Evolutionary conservation across 2,113 vertebrate species (phyloP), one percentile per base, ranked within the genome.

Genomic region (Hemichromis elongatus): DNA sequence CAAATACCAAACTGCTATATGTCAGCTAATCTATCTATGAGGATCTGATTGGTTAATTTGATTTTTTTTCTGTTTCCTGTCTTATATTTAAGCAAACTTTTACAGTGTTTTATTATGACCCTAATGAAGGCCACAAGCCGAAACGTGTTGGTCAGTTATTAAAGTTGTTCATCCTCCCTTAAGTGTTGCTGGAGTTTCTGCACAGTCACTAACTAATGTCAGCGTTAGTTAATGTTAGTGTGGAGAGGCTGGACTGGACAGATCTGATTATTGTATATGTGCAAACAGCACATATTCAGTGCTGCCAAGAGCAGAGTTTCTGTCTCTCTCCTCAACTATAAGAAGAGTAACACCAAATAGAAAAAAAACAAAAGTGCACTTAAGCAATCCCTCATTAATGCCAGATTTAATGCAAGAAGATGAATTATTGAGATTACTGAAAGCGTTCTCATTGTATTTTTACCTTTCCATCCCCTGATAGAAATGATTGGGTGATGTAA

Each of bases 211-310:
- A 11, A 33, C 57, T 61, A 61, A 61, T 3, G 57, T 35, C 33
- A 61, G 0, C 1, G 5, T 35, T 61, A 35, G 57, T 1, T 61
- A 35, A 0, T 5, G 5, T 61, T 61, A 61, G 6, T 16, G 28
- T 33, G 57, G 5, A 33, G 1, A 61, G 28, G 57, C 57, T 61
- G 57, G 57, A 37, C 35, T 9, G 8, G 8, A 8, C 35, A 35
- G 35, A 9, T 8, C 35, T 37, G 9, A 0, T 61, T 35, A 35
- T 61, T 35, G 57, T 19, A 61, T 19, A 11, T 61, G 30, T 61
- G 57, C 57, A 61, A 61, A 61, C 2, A 61, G 28, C 57, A 0
- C 16, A 19, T 33, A 28, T 33, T 61, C 33, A 61, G 18, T 16
- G 33, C 28, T 59, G 56, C 1, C 56, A 30, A 2, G 26, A 56